Percentiles rank a stretch among this genome's conserved stretches.
phyloP scores from a whole-genome alignment of 2,888 invertebrate species.

The Acronicta leporina region DNA sequence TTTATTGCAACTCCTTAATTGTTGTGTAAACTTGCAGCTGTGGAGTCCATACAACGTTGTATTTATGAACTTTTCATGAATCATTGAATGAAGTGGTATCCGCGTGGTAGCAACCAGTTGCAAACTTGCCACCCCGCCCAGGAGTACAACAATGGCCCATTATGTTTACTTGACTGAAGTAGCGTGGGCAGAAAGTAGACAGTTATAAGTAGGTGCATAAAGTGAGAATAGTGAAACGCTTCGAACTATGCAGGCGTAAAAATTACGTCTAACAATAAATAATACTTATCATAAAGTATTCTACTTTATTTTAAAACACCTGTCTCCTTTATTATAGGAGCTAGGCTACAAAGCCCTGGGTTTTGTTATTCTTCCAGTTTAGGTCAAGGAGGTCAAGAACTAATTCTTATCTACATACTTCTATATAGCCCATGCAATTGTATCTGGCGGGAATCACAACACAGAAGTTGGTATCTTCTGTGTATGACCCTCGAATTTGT shows the following conservation, averaged over 20 bases:
- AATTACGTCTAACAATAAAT: neutral
- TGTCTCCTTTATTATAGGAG: no score
- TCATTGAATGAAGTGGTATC: slow-evolving; percentile 3
- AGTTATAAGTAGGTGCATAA: neutral
- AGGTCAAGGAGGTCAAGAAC: no score
- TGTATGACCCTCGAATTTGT: no score
- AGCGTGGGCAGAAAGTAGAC: neutral
- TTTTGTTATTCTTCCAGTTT: no score
- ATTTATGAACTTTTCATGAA: slow-evolving; percentile 1
- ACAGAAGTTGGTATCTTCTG: no score
- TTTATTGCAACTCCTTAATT: no score
- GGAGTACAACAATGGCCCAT: slow-evolving; percentile 5
- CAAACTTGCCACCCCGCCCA: slow-evolving; percentile 1
- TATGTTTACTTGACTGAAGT: neutral
- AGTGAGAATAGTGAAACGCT: neutral
- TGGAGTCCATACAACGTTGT: neutral
- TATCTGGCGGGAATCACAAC: no score
- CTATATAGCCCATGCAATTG: no score
- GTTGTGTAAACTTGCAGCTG: no score
- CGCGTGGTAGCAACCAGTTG: neutral
- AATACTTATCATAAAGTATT: neutral
- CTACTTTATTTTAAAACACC: no score
- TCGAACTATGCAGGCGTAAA: neutral
- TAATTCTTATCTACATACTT: no score
- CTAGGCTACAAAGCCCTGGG: no score